Percentiles rank a stretch among this genome's conserved stretches.
Conservation (phyloP, 2,797 vertebrate genomes). For the Poecilia gillii region DNA sequence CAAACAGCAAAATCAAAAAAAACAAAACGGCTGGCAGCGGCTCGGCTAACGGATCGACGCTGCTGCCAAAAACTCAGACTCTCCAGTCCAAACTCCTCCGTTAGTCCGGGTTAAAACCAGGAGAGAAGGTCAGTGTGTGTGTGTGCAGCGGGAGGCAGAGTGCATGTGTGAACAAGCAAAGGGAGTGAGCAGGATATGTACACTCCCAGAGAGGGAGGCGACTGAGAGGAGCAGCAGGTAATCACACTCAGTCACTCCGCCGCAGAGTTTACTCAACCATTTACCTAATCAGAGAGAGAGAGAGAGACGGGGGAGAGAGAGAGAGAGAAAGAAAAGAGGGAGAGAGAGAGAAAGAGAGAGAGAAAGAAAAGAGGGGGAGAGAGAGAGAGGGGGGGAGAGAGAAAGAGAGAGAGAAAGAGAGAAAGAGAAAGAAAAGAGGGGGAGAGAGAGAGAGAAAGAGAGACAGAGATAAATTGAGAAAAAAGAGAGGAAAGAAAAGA, state of each 20-base stretch:
- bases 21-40: neutral
- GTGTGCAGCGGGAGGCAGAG: conserved; percentile 48
- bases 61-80: neutral
- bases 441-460: neutral
- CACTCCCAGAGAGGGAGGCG: conserved; percentile 72
- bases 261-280: conserved; percentile 67
- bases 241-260: conserved; percentile 65
- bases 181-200: conserved; percentile 49
- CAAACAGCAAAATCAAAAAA: neutral
- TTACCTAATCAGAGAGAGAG: conserved; percentile 13
- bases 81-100: neutral
- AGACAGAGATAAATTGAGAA: neutral
- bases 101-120: conserved; percentile 12
- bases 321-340: too few species aligned
- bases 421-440: too few species aligned
- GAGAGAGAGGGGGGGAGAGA: fast-evolving
- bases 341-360: conserved; percentile 1
- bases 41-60: conserved; percentile 32
- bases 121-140: neutral
- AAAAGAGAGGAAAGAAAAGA: neutral
- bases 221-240: conserved; percentile 60
- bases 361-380: too few species aligned
- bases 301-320: neutral
- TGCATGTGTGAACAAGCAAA: conserved; percentile 74
- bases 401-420: too few species aligned